Base-by-base conservation (phyloP, 2,888 invertebrate genomes). In the Petrolisthes manimaculis region DNA sequence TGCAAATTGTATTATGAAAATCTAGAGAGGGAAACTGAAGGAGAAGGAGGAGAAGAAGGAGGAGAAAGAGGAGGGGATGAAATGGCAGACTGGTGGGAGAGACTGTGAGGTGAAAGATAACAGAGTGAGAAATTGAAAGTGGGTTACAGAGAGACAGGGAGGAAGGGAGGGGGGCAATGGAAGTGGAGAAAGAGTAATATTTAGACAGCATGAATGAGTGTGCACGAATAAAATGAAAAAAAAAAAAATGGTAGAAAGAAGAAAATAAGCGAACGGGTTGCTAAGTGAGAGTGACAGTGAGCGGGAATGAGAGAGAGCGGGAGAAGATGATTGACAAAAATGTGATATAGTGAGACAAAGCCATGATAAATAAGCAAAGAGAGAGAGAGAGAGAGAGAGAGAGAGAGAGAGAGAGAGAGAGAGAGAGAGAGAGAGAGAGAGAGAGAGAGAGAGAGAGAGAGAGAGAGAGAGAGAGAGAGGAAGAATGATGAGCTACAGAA, bases 1-100 rank as follows among this genome's bases (percentile, higher is more conserved):
- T 89, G 89, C 89, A 89, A 89, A 89, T 89, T 89, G 86, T 84
- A 89, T 89, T 89, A 89, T 89, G 89, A 89, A 89, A 89, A 89
- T 89, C 89, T 83, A 74, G 87, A 83, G 83, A 83, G 82, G 69
- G 69, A 82, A 74, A 71, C 71, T 55, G 83, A 83, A 67, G 37
- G 83, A 83, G 83, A 83, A 67, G 37, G 83, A 83, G 83, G 61
- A 18, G 61, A 61, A 61, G 61, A 61, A 61, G 14, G 61, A 14
- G 61, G 12, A 18, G 18, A 61, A 61, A 61, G 61, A 61, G 12
- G 18, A 18, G 18, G 61, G 61, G 18, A 61, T 61, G 61, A 61
- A 61, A 61, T 61, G 61, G 61, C 61, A 61, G 12, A 61, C 61
- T 14, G 61, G 9, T 71, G 71, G 21, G 71, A 6, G 21, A 71